Conservation (phyloP, 2,113 vertebrate genomes). For the Toxotes chatareus region DNA sequence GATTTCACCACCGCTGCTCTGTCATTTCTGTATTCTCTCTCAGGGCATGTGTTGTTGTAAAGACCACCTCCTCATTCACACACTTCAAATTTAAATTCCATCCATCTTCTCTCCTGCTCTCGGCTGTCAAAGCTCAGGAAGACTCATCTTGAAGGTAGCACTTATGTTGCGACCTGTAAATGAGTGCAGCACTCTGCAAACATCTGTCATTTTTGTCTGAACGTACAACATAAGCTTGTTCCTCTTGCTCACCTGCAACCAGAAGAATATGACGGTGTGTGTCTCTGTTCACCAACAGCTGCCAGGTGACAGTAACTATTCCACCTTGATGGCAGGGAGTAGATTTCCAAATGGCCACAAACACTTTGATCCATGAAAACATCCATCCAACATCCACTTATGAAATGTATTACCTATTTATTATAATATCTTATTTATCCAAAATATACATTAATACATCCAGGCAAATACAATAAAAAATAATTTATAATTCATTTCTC, state of each 20-base stretch:
- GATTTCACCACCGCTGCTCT: slow-evolving; percentile 11
- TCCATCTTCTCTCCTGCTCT: slow-evolving; percentile 30
- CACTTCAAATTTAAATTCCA: slow-evolving; percentile 57
- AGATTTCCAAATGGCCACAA: too few relatives aligned
- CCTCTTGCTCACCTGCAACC: background rate
- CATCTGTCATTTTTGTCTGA: slow-evolving; percentile 21
- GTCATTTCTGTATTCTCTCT: slow-evolving; percentile 3
- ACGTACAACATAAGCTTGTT: background rate
- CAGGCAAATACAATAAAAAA: too few relatives aligned
- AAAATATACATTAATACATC: too few relatives aligned
- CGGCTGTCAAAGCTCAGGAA: slow-evolving; percentile 58
- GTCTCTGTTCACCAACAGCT: background rate
- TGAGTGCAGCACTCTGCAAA: slow-evolving; percentile 4
- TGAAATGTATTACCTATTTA: too few relatives aligned
- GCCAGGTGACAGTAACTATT: background rate
- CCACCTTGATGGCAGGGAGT: too few relatives aligned
- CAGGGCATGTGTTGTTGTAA: slow-evolving; percentile 2
- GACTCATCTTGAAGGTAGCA: slow-evolving; percentile 32
- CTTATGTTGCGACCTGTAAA: slow-evolving; percentile 31
- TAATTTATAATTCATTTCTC: too few relatives aligned
- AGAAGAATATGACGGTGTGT: background rate
- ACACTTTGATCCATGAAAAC: too few relatives aligned
- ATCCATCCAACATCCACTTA: too few relatives aligned
- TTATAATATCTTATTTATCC: too few relatives aligned
- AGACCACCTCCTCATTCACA: background rate